Percentiles rank a stretch among this genome's conserved stretches.
These are phyloP conservation scores for Leptinotarsa tumamoca DNA, from an alignment of 2,888 invertebrate genomes.

Conservation along the genomic window DNA sequence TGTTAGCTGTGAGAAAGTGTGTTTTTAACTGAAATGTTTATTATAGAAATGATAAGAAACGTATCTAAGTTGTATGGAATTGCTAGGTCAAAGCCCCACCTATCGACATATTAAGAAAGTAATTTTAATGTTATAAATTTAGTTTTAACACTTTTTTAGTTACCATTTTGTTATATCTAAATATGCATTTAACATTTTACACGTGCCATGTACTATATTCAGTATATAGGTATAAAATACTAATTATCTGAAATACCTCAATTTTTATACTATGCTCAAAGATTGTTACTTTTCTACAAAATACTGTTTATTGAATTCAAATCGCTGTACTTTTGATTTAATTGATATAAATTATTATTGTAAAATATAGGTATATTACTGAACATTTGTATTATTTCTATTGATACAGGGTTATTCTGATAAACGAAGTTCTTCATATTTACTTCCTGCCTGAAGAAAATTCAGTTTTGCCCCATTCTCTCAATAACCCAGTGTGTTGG, in stretches of 20 bases:
- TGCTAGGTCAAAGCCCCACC: slow-evolving; percentile 32
- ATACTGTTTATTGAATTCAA: slow-evolving; percentile 41
- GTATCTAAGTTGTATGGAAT: slow-evolving; percentile 1
- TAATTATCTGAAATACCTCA: slow-evolving; percentile 48
- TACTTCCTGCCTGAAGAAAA: too few species aligned
- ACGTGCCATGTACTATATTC: slow-evolving; percentile 48
- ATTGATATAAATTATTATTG: slow-evolving; percentile 35
- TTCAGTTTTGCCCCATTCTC: too few species aligned
- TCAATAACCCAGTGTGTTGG: too few species aligned
- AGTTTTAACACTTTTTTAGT: slow-evolving; percentile 44
- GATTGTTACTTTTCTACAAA: slow-evolving; percentile 47
- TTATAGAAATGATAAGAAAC: slow-evolving; percentile 2
- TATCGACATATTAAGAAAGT: slow-evolving; percentile 33
- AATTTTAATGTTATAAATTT: slow-evolving; percentile 42
- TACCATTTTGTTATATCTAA: slow-evolving; percentile 46
- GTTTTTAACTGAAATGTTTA: slow-evolving; percentile 16
- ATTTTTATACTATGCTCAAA: slow-evolving; percentile 48
- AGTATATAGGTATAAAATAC: slow-evolving; percentile 41
- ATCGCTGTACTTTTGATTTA: slow-evolving; percentile 36
- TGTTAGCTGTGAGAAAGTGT: not conserved
- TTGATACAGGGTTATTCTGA: too few species aligned
- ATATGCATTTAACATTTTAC: slow-evolving; percentile 44
- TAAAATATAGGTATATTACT: slow-evolving; percentile 30
- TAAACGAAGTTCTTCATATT: too few species aligned
- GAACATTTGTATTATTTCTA: slow-evolving; percentile 26